Evolutionary conservation across 2,797 vertebrate species (phyloP), one percentile per base, ranked within the genome.

Genomic region (Hoplostethus atlanticus): DNA sequence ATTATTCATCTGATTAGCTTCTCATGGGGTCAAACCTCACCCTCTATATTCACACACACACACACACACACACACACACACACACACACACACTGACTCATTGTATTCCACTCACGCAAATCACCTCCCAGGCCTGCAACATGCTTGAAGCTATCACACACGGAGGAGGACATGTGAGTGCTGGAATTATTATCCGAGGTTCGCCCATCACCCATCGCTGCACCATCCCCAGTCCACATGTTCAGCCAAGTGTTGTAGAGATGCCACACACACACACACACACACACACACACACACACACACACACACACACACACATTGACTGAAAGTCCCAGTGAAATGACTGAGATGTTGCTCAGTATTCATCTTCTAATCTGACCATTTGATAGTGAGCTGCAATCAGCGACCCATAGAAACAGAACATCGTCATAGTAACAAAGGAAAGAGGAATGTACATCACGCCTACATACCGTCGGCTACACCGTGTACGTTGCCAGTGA

Each of bases 381-480:
- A 42, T 11, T 9, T 60, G 38, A 60, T 85, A 85, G 82, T 90
- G 85, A 84, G 71, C 79, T 83, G 73, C 76, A 68, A 79, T 77
- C 72, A 68, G 70, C 76, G 66, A 63, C 77, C 73, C 73, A 78
- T 83, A 77, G 83, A 83, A 77, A 79, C 77, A 67, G 78, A 60
- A 67, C 52, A 85, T 90, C 77, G 76, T 87, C 88, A 90, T 90
- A 83, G 88, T 76, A 85, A 90, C 87, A 68, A 71, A 79, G 76
- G 53, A 68, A 56, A 67, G 61, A 78, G 57, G 21, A 34, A 55
- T 55, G 12, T 34, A 16, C 7, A 55, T 31, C 28, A 55, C 15
- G 13, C 30, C 53, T 34, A 16, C 15, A 13, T 48, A 7, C 15
- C 34, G 28, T 34, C 6, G 28, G 53, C 53, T 16, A 6, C 51